Percentiles rank a stretch among this genome's conserved stretches.
Evolutionary conservation across 2,888 invertebrate species (phyloP).

Genomic region (Ectemnius cavifrons): DNA sequence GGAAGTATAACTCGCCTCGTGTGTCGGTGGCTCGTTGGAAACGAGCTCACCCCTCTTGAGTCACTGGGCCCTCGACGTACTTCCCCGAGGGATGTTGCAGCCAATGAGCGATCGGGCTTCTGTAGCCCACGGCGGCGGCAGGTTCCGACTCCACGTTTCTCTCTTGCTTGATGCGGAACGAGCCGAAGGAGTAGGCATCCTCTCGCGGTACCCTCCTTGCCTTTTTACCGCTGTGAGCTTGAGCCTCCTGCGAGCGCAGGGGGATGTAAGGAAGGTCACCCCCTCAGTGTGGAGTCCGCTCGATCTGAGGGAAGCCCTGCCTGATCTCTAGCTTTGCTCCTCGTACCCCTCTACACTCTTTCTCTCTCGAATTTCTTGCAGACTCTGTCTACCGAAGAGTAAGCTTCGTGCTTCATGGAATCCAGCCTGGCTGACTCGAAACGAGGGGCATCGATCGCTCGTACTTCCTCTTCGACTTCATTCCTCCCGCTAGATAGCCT

Average conservation of each 20-base stretch:
- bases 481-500: too few species aligned
- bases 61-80: slow-evolving; percentile 56
- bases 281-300: not conserved
- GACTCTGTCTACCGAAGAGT: too few species aligned
- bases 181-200: slow-evolving; percentile 50
- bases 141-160: slow-evolving; percentile 51
- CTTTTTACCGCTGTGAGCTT: slow-evolving; percentile 28
- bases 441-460: too few species aligned
- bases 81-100: slow-evolving; percentile 63
- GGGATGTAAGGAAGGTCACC: slow-evolving; percentile 46
- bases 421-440: too few species aligned
- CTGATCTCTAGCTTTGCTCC: not conserved
- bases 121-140: slow-evolving; percentile 50
- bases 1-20: slow-evolving; percentile 43
- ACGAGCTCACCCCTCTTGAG: slow-evolving; percentile 62
- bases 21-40: slow-evolving; percentile 46
- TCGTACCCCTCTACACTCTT: not conserved
- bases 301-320: not conserved
- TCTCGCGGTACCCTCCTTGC: slow-evolving; percentile 34
- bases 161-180: slow-evolving; percentile 53
- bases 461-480: too few species aligned
- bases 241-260: slow-evolving; percentile 10
- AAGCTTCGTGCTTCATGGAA: too few species aligned
- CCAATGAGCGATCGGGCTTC: slow-evolving; percentile 60
- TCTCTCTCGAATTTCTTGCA: not conserved